A percentile compares a stretch with the other conserved stretches of the same genome.
Conservation (phyloP, 2,797 vertebrate species). For the Discoglossus pictus region DNA sequence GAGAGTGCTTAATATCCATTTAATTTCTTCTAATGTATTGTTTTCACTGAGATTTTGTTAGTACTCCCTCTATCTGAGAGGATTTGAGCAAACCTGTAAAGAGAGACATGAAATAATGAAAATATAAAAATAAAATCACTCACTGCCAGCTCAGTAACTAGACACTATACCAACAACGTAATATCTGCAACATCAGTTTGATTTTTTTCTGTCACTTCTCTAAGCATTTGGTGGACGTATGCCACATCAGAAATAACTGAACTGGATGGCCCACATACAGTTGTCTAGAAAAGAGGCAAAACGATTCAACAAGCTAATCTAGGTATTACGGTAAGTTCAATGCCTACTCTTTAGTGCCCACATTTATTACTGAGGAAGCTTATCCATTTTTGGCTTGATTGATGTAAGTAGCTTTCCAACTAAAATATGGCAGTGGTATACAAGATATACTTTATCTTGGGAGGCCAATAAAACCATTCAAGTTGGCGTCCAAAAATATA, state of each 20-base stretch:
- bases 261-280: constrained; percentile 41
- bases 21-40: constrained; percentile 15
- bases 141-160: constrained; percentile 42
- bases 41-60: too few species aligned
- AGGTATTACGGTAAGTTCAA: constrained; percentile 40
- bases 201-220: constrained; percentile 41
- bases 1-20: constrained; percentile 11
- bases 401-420: constrained; percentile 42
- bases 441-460: constrained; percentile 43
- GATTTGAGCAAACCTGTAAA: constrained; percentile 19
- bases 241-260: constrained; percentile 34
- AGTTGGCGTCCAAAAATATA: constrained; percentile 6
- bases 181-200: constrained; percentile 36
- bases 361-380: constrained; percentile 39
- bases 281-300: constrained; percentile 42
- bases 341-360: constrained; percentile 43
- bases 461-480: constrained; percentile 24
- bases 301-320: constrained; percentile 43
- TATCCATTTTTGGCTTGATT: constrained; percentile 42
- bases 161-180: constrained; percentile 42
- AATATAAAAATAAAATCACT: constrained; percentile 12
- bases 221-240: constrained; percentile 39
- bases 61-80: too few species aligned
- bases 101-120: constrained; percentile 32
- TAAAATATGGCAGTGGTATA: constrained; percentile 26